Base-by-base conservation (phyloP, 2,797 vertebrate genomes). In the Pogonophryne albipinna region DNA sequence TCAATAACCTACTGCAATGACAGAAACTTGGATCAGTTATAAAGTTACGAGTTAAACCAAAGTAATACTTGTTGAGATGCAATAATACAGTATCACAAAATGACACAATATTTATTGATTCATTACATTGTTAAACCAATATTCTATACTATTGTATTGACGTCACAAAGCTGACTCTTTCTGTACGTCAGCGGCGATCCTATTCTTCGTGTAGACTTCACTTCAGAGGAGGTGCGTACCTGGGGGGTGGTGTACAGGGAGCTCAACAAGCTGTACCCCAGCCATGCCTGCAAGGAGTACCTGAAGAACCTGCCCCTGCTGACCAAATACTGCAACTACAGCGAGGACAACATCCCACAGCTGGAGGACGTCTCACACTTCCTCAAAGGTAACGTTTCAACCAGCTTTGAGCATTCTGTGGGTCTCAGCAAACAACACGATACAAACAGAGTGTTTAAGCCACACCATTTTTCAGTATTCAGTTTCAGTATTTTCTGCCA, bases 301-400 rank as follows among this genome's bases (percentile, higher is more conserved):
- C 95, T 98, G 82, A 97, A 96, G 91, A 98, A 98, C 85, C 92
- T 99, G n/a, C 97, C 97, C 13, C 88, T 98, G 86, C 95, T 99
- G 79, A 93, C 90, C 74, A 95, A 97, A 76, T 76, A 96, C 90
- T 99, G 97, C 67, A 95, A 95, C 4, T 98, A 96, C 88, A 94
- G 93, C 3, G 97, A 98, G 73, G 96, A 98, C 90, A 98, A 97
- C 65, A 97, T 98, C 20, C 98, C 97, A 0, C 97, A 99, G 91
- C 84, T 98, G 88, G 97, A 98, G 87, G 97, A 98, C 45, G 95
- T 99, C 31, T 99, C 97, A 0, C 90, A 92, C 62, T 98, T 98
- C 88, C 94, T 98, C 79, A 97, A 94, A 93, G 97, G 97, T 97
- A 57, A 42, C 31, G 16, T 12, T 44, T 60, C 3, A n/a, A 38